These are phyloP conservation scores for Chloroclysta siterata DNA, from an alignment of 2,888 invertebrate species.

Conservation along the genomic window DNA sequence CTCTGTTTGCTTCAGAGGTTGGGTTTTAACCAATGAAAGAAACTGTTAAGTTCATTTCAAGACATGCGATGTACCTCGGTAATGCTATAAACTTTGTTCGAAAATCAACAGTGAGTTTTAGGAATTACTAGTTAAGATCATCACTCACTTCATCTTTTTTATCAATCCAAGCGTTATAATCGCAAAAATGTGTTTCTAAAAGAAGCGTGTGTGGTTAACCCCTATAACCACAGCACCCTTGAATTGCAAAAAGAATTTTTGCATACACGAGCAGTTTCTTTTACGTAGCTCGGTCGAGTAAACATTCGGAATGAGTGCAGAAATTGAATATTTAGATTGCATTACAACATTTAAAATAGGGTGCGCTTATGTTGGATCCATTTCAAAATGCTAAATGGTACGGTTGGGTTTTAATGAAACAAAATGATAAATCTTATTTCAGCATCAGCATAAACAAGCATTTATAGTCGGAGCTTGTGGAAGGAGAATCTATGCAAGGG, in stretches of 20 bases:
- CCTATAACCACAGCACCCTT: conserved; percentile 63
- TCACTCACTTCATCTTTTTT: not conserved
- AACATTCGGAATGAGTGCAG: conserved; percentile 52
- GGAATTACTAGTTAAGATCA: too few relatives aligned
- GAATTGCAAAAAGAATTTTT: conserved; percentile 69
- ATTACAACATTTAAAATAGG: conserved; percentile 39
- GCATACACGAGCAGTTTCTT: conserved; percentile 64
- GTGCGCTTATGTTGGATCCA: conserved; percentile 31
- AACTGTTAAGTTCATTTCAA: too few relatives aligned
- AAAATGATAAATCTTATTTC: conserved; percentile 15
- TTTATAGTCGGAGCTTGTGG: not conserved
- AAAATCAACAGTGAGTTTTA: too few relatives aligned
- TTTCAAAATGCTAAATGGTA: conserved; percentile 29
- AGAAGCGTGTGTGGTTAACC: conserved; percentile 26
- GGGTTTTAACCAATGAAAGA: too few relatives aligned
- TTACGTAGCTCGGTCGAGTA: conserved; percentile 54
- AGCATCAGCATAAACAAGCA: conserved; percentile 7
- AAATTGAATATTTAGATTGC: conserved; percentile 44
- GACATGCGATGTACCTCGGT: too few relatives aligned
- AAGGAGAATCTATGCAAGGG: not conserved
- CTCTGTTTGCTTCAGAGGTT: too few relatives aligned
- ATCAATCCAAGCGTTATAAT: conserved; percentile 14
- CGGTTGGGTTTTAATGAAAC: conserved; percentile 21
- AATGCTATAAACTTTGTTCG: too few relatives aligned
- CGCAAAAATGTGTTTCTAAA: conserved; percentile 23